A percentile compares a stretch with the other conserved stretches of the same genome.
phyloP scores from a whole-genome alignment of 2,888 invertebrate genomes.

The Tricholauxania praeusta region DNA sequence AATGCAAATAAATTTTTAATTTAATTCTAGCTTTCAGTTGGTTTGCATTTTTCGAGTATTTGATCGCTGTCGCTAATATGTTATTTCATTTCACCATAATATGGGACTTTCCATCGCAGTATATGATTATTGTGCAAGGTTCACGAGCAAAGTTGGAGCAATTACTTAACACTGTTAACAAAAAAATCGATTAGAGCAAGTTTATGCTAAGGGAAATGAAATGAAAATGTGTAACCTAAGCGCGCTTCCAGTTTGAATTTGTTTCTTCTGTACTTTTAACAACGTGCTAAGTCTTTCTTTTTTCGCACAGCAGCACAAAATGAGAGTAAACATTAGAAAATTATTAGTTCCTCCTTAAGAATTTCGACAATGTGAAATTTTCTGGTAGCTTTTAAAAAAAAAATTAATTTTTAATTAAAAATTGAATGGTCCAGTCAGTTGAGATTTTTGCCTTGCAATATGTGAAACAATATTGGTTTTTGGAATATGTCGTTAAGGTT shows the following conservation, averaged over 20 bases:
- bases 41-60: constrained; percentile 94
- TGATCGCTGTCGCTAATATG: constrained; percentile 93
- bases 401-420: no score
- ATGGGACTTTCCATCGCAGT: constrained; percentile 86
- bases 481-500: no score
- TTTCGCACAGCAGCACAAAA: no score
- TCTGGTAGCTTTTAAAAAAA: no score
- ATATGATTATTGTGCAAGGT: constrained; percentile 78
- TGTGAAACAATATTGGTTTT: no score
- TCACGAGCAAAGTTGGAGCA: constrained; percentile 68
- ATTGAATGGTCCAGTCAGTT: no score
- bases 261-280: neutral
- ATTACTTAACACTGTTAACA: constrained; percentile 44
- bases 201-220: neutral
- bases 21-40: constrained; percentile 87
- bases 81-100: constrained; percentile 90
- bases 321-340: no score
- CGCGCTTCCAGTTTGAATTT: constrained; percentile 20
- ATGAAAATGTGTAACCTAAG: constrained; percentile 12
- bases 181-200: constrained; percentile 1
- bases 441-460: no score
- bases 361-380: no score
- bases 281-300: no score
- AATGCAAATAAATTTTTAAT: constrained; percentile 25
- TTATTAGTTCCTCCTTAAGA: no score